Evolutionary conservation across 2,888 invertebrate genomes (phyloP).

Genomic region (Neoascia interrupta): DNA sequence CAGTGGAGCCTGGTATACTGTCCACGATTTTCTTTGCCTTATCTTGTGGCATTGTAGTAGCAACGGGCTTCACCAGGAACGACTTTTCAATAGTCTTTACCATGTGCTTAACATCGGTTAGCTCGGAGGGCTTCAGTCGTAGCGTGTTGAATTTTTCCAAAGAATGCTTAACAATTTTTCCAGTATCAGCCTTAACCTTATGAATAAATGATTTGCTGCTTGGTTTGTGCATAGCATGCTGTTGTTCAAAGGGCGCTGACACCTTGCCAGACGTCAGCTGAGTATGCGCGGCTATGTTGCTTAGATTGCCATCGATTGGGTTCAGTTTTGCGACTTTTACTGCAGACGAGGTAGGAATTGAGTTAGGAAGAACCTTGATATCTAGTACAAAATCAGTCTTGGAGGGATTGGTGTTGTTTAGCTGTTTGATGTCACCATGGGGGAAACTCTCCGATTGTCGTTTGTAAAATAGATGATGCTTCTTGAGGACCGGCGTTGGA

Average conservation of each 20-base stretch:
- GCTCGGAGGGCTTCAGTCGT: conserved; percentile 70
- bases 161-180: conserved; percentile 74
- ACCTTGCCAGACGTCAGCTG: conserved; percentile 24
- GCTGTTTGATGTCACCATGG: conserved; percentile 74
- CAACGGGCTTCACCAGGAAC: conserved; percentile 61
- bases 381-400: conserved; percentile 62
- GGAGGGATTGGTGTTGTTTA: conserved; percentile 51
- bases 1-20: conserved; percentile 71
- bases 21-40: conserved; percentile 44
- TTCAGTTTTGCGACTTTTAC: conserved; percentile 61
- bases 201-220: conserved; percentile 71
- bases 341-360: conserved; percentile 55
- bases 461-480: conserved; percentile 79
- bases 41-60: conserved; percentile 24
- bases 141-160: conserved; percentile 72
- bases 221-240: conserved; percentile 37
- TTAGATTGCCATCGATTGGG: conserved; percentile 38
- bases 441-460: conserved; percentile 78
- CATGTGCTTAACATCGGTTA: conserved; percentile 71
- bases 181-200: conserved; percentile 73
- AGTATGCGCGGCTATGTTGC: conserved; percentile 19
- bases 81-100: conserved; percentile 71
- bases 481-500: conserved; percentile 76
- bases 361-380: conserved; percentile 58
- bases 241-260: conserved; percentile 34